These are phyloP conservation scores for Opisthograptis luteolata DNA, from an alignment of 2,888 invertebrate species.

Conservation along the genomic window DNA sequence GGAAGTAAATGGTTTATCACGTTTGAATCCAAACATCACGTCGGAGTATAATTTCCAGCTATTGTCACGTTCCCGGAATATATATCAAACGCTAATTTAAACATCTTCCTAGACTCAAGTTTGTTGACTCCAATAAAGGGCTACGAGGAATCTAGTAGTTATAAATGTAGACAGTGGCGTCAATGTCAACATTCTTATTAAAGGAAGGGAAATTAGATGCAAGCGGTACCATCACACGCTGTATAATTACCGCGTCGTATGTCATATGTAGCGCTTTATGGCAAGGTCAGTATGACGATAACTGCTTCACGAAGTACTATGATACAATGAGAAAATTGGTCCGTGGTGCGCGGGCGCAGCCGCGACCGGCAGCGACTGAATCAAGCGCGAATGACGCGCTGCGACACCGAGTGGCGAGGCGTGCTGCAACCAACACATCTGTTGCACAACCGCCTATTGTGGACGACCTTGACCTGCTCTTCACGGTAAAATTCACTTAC, in stretches of 20 bases:
- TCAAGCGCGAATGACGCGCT: conserved; percentile 49
- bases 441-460: conserved; percentile 71
- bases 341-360: conserved; percentile 6
- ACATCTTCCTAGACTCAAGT: conserved; percentile 47
- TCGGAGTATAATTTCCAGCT: conserved; percentile 50
- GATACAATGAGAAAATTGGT: conserved; percentile 31
- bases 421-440: conserved; percentile 47
- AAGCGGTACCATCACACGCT: conserved; percentile 38
- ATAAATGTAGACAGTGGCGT: conserved; percentile 27
- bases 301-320: conserved; percentile 19
- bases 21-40: conserved; percentile 63
- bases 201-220: conserved; percentile 47
- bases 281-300: conserved; percentile 30
- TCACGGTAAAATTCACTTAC: conserved; percentile 69
- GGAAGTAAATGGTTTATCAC: conserved; percentile 46
- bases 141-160: conserved; percentile 29
- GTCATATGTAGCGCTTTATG: conserved; percentile 23
- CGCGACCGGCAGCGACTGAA: conserved; percentile 39
- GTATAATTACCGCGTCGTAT: conserved; percentile 43
- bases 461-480: conserved; percentile 75
- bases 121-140: conserved; percentile 41
- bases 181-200: conserved; percentile 39
- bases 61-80: conserved; percentile 71
- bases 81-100: conserved; percentile 37
- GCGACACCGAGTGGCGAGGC: conserved; percentile 39